Evolutionary conservation across 1,140 invertebrate genomes (phyloP).

Genomic region (Drosophila teissieri): DNA sequence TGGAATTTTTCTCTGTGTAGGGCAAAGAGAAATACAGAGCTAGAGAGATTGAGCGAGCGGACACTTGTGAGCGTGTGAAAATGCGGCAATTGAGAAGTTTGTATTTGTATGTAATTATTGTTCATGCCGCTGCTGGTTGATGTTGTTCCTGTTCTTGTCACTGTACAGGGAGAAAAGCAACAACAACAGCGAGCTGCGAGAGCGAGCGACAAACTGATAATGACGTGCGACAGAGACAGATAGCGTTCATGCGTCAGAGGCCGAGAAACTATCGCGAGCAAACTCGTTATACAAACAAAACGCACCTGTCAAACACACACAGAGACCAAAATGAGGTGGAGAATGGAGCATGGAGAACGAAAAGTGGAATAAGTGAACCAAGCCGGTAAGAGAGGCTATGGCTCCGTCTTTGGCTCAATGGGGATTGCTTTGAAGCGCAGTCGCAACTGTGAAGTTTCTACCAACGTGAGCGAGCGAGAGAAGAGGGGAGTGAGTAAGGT

Average conservation of each 20-base stretch:
- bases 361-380: constrained; percentile 11
- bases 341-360: constrained; percentile 1
- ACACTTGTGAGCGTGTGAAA: constrained; percentile 79
- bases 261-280: constrained; percentile 54
- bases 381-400: constrained; percentile 28
- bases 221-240: constrained; percentile 20
- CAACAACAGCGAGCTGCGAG: constrained; percentile 17
- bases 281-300: constrained; percentile 71
- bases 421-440: constrained; percentile 34
- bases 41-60: constrained; percentile 13
- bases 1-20: not conserved
- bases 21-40: constrained; percentile 4
- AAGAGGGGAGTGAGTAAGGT: constrained; percentile 7
- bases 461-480: not conserved
- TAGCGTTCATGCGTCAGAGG: constrained; percentile 60
- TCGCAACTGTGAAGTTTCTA: constrained; percentile 25
- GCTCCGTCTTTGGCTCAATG: constrained; percentile 28
- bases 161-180: constrained; percentile 39
- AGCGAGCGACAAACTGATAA: constrained; percentile 58
- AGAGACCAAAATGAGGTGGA: not conserved
- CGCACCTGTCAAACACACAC: constrained; percentile 73
- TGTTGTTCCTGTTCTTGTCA: constrained; percentile 25
- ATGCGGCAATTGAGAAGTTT: constrained; percentile 80
- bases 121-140: constrained; percentile 6
- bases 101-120: constrained; percentile 79